A percentile compares a stretch with the other conserved stretches of the same genome.
phyloP scores from a whole-genome alignment of 2,888 invertebrate species.

The Limenitis camilla region DNA sequence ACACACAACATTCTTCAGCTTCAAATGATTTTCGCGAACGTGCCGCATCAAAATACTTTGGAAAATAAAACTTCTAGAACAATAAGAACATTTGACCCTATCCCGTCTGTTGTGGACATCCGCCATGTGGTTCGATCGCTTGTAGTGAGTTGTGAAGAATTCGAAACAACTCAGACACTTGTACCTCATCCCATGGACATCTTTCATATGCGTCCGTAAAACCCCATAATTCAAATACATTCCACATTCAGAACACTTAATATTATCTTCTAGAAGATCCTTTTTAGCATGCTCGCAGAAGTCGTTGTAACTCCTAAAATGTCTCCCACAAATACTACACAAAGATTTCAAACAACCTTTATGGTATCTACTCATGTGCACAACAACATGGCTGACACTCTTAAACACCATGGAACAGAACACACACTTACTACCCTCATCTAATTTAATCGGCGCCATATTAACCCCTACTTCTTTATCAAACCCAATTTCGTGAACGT shows the following conservation, averaged over 20 bases:
- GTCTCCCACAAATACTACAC: constrained; percentile 46
- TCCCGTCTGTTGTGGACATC: constrained; percentile 25
- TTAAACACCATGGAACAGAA: constrained; percentile 37
- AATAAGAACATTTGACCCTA: constrained; percentile 23
- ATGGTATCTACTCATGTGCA: constrained; percentile 39
- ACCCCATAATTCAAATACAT: constrained; percentile 17
- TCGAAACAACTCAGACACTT: constrained; percentile 26
- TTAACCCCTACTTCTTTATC: constrained; percentile 23
- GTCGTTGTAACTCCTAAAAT: constrained; percentile 45
- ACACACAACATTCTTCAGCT: constrained; percentile 37
- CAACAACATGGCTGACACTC: constrained; percentile 36
- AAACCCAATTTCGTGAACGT: constrained; percentile 27
- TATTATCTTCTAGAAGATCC: constrained; percentile 11
- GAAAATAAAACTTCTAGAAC: constrained; percentile 26
- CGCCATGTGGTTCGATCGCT: constrained; percentile 26
- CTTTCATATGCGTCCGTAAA: constrained; percentile 26
- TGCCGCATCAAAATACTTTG: constrained; percentile 31
- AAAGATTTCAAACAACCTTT: constrained; percentile 29
- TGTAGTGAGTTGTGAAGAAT: constrained; percentile 26
- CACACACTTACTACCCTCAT: constrained; percentile 35
- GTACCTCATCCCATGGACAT: constrained; percentile 25
- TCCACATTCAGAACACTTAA: constrained; percentile 25
- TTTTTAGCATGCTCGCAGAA: constrained; percentile 43
- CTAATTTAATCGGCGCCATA: constrained; percentile 36
- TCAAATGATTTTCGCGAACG: constrained; percentile 35